Evolutionary conservation across 1,140 invertebrate genomes (phyloP).

Genomic region (Euura lappo): DNA sequence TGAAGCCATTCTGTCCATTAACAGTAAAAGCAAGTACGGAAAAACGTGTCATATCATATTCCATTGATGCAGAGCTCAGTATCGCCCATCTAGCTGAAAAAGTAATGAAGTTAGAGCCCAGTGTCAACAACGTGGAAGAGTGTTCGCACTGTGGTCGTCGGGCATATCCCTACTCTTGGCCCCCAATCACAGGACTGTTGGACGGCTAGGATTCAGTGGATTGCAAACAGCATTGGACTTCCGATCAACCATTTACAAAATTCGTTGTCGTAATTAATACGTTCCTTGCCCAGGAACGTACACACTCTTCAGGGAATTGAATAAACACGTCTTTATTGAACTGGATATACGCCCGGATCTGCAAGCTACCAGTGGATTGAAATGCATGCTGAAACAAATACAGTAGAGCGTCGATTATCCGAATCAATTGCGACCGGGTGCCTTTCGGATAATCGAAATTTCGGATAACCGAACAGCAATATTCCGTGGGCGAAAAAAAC

Average conservation of each 20-base stretch:
- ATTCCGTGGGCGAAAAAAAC: too few species aligned
- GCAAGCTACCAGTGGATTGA: too few species aligned
- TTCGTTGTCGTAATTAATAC: too few species aligned
- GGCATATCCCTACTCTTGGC: neutral
- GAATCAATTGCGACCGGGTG: too few species aligned
- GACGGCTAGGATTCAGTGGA: neutral
- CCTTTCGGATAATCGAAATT: too few species aligned
- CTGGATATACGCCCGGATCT: neutral
- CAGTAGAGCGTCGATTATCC: too few species aligned
- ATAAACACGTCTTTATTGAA: neutral
- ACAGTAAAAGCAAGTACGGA: neutral
- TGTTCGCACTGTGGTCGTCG: neutral
- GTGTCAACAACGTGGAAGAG: neutral
- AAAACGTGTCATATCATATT: slow-evolving; percentile 1
- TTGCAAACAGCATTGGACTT: too few species aligned
- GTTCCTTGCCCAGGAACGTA: too few species aligned
- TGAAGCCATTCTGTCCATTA: neutral
- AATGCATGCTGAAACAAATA: too few species aligned
- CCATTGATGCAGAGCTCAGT: neutral
- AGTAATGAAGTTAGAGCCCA: neutral
- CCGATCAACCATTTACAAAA: too few species aligned
- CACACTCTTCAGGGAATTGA: neutral
- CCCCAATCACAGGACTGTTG: slow-evolving; percentile 9
- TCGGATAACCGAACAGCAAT: too few species aligned
- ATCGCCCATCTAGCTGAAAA: slow-evolving; percentile 2